These are phyloP conservation scores for Agrenia bidenticulata DNA, from an alignment of 2,888 invertebrate species.

Conservation along the genomic window DNA sequence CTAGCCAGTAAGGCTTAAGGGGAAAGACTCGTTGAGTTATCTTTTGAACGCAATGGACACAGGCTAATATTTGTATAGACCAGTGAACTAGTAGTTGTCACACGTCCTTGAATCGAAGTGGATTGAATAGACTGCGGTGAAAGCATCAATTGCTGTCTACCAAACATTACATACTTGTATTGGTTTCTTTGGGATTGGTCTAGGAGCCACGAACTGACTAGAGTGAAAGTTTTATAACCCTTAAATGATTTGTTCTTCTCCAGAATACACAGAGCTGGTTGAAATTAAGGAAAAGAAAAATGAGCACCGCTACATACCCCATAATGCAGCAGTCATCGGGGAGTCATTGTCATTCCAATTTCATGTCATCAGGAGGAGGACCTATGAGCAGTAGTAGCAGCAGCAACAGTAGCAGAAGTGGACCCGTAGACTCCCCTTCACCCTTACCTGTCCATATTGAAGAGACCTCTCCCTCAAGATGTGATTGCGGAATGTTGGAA, in stretches of 20 bases:
- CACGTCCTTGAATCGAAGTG: too few species aligned
- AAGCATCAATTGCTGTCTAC: too few species aligned
- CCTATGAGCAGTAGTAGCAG: not conserved
- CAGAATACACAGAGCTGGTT: constrained; percentile 44
- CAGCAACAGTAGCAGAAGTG: not conserved
- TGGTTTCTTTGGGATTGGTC: too few species aligned
- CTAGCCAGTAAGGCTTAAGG: too few species aligned
- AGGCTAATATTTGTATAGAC: too few species aligned
- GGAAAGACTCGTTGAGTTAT: too few species aligned
- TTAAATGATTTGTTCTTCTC: not conserved
- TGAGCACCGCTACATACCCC: constrained; percentile 38
- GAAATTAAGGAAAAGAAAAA: constrained; percentile 50
- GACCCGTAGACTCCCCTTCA: not conserved
- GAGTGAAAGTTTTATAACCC: too few species aligned
- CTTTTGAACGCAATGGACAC: too few species aligned
- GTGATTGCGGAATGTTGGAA: constrained; percentile 23
- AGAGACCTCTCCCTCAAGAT: constrained; percentile 3
- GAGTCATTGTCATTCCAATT: constrained; percentile 2
- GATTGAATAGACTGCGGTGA: too few species aligned
- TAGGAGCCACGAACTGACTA: too few species aligned
- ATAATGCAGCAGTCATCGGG: constrained; percentile 13
- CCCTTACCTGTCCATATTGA: not conserved
- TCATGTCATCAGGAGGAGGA: constrained; percentile 1
- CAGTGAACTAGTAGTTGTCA: too few species aligned
- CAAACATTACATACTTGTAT: too few species aligned